phyloP scores from a whole-genome alignment of 92 coral and sea anemone species.

The Porites lobata region DNA sequence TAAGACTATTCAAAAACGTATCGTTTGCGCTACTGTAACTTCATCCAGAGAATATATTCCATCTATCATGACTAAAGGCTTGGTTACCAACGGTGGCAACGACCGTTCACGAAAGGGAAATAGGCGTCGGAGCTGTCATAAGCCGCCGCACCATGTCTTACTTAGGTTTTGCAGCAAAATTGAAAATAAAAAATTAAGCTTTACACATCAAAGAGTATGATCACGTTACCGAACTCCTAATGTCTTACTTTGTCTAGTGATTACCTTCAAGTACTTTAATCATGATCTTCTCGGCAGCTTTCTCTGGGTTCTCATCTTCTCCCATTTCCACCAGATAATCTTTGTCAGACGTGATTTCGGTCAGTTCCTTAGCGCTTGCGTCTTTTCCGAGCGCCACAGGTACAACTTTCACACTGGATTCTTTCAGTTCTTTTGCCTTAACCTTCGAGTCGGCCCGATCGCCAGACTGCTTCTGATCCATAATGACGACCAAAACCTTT shows the following conservation, averaged over 20 bases:
- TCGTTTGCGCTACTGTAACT: too few species aligned
- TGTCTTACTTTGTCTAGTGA: neutral
- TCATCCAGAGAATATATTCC: too few species aligned
- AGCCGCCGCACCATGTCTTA: too few species aligned
- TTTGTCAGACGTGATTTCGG: slow-evolving; percentile 64
- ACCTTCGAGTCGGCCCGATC: slow-evolving; percentile 41
- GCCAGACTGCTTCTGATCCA: slow-evolving; percentile 74
- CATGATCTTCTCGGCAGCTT: slow-evolving; percentile 81
- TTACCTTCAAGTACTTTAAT: slow-evolving; percentile 70
- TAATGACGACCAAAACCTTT: slow-evolving; percentile 82
- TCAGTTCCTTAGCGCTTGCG: slow-evolving; percentile 64
- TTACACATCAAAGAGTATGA: too few species aligned
- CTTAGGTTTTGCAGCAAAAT: too few species aligned
- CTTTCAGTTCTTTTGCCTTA: slow-evolving; percentile 57
- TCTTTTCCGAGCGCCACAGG: slow-evolving; percentile 84
- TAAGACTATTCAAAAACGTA: too few species aligned
- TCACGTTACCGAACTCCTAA: neutral
- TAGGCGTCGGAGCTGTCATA: too few species aligned
- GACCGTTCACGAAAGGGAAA: too few species aligned
- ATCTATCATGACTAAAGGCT: too few species aligned
- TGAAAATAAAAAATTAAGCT: too few species aligned
- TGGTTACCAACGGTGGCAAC: too few species aligned
- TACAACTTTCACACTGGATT: slow-evolving; percentile 77
- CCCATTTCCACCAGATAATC: slow-evolving; percentile 57
- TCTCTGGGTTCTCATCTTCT: slow-evolving; percentile 65